Evolutionary conservation across 1,140 invertebrate species (phyloP).

Genomic region (Ceratosolen solmsi): DNA sequence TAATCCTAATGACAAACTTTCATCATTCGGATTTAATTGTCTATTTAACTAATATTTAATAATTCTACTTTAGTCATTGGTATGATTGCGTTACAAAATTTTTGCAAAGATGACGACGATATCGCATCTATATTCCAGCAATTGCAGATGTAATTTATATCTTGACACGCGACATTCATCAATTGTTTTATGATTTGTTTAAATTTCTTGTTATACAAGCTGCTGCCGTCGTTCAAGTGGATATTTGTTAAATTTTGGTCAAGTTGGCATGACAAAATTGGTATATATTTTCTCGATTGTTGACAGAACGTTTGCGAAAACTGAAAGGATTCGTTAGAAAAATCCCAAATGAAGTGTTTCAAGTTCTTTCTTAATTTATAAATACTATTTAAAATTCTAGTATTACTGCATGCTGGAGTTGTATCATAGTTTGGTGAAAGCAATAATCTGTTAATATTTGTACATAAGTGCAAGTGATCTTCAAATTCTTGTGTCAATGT

Average conservation of each 20-base stretch:
- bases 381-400: slow-evolving; percentile 17
- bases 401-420: neutral
- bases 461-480: neutral
- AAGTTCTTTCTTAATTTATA: neutral
- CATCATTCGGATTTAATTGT: no score
- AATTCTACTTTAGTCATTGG: no score
- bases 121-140: no score
- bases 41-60: no score
- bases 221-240: neutral
- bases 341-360: slow-evolving; percentile 8
- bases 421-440: neutral
- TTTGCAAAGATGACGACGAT: no score
- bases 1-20: no score
- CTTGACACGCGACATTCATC: no score
- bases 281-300: neutral
- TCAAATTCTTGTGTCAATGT: neutral
- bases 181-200: no score
- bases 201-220: no score
- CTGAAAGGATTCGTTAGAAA: neutral
- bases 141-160: no score
- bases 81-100: no score
- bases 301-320: neutral
- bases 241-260: neutral
- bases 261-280: neutral
- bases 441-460: neutral